phyloP scores from a whole-genome alignment of 2,113 vertebrate genomes.

The Nymphicus hollandicus region DNA sequence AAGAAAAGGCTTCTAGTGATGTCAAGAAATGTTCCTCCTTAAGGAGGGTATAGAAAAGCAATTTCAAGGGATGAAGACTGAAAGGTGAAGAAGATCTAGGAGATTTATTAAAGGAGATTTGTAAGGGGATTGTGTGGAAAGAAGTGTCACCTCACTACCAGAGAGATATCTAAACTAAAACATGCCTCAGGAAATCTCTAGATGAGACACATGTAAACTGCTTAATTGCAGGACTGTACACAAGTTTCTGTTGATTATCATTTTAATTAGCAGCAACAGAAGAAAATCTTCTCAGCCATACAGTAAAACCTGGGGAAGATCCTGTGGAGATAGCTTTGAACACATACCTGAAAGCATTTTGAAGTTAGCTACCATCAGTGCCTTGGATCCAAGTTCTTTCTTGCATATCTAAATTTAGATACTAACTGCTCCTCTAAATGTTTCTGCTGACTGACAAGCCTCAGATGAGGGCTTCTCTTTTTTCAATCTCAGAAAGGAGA shows the following conservation, averaged over 20 bases:
- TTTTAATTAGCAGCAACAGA: neutral
- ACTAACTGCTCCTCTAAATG: neutral
- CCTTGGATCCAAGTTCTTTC: neutral
- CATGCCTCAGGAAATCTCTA: neutral
- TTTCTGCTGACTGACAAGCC: neutral
- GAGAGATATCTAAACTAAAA: neutral
- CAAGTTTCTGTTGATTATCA: neutral
- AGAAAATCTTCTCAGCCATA: neutral
- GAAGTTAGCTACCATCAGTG: neutral
- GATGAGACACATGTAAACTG: neutral
- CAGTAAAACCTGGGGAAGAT: neutral
- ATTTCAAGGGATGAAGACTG: neutral
- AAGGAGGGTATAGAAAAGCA: neutral
- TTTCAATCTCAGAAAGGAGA: neutral
- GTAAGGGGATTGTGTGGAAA: neutral
- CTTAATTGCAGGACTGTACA: neutral
- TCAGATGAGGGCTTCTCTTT: neutral
- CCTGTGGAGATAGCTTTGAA: neutral
- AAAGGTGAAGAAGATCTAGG: neutral
- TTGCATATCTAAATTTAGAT: neutral
- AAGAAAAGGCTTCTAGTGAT: neutral
- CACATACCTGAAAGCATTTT: neutral
- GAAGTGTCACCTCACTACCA: neutral
- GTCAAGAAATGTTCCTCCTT: neutral
- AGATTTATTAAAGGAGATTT: neutral